Conservation (phyloP, 2,113 vertebrate species). For the Paralichthys olivaceus region DNA sequence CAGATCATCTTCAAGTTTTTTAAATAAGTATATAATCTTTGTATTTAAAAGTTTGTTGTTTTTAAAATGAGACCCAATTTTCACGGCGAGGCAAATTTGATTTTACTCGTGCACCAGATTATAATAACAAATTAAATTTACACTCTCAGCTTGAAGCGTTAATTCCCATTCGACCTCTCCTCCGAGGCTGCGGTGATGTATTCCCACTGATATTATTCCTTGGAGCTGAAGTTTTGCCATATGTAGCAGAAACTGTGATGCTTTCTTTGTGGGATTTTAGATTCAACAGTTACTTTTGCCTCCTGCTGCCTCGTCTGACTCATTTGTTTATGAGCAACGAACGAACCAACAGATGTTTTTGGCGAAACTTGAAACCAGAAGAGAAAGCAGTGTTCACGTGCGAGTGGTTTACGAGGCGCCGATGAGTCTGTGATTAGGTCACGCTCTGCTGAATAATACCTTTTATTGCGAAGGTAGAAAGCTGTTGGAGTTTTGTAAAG, state of each 20-base stretch:
- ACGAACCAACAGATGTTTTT: conserved; percentile 29
- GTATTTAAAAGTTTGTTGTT: conserved; percentile 30
- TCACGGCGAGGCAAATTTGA: conserved; percentile 20
- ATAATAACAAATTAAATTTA: conserved; percentile 45
- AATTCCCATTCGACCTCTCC: conserved; percentile 55
- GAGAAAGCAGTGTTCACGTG: conserved; percentile 1
- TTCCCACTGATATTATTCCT: conserved; percentile 24
- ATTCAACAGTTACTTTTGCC: not conserved
- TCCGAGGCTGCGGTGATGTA: conserved; percentile 19
- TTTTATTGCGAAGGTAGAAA: not conserved
- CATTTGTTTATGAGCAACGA: conserved; percentile 39
- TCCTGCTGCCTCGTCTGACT: conserved; percentile 4
- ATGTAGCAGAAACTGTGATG: conserved; percentile 4
- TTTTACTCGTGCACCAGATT: conserved; percentile 35
- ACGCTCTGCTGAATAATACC: conserved; percentile 1
- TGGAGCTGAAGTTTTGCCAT: conserved; percentile 15
- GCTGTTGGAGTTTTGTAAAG: not conserved
- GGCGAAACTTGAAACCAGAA: not conserved
- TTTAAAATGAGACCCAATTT: conserved; percentile 14
- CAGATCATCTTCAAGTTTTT: conserved; percentile 4
- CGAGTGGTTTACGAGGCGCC: not conserved
- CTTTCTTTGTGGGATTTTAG: not conserved
- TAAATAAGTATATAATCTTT: not conserved
- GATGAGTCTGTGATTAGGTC: conserved; percentile 16
- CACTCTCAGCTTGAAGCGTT: conserved; percentile 16